Percentiles rank a stretch among this genome's conserved stretches.
Conservation (phyloP, 2,797 vertebrate genomes). For the Brotula barbata region DNA sequence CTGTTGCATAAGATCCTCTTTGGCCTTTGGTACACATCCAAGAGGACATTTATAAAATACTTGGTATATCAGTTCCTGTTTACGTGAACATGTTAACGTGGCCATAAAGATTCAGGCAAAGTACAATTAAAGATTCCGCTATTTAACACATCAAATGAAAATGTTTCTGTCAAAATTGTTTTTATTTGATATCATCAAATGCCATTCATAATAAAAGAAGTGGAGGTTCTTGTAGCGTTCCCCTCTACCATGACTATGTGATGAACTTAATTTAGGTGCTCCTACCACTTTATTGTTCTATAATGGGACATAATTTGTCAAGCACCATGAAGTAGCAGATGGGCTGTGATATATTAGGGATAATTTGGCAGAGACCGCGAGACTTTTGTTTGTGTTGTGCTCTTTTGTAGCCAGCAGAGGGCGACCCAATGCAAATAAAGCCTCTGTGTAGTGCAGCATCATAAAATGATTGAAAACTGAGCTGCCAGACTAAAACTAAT, state of each 20-base stretch:
- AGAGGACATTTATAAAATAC: not conserved
- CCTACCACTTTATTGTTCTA: too few relatives aligned
- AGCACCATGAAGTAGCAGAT: too few relatives aligned
- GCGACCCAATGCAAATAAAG: conserved; percentile 39
- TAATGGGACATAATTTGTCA: too few relatives aligned
- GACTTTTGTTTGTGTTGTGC: not conserved
- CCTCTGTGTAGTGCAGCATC: not conserved
- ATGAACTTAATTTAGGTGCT: too few relatives aligned
- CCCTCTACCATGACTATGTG: too few relatives aligned
- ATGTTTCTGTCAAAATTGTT: too few relatives aligned
- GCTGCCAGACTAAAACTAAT: not conserved
- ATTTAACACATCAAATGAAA: too few relatives aligned
- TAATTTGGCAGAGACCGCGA: not conserved
- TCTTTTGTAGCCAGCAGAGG: conserved; percentile 62
- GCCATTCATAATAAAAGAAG: too few relatives aligned
- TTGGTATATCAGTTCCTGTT: not conserved
- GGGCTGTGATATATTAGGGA: not conserved
- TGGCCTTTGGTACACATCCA: not conserved
- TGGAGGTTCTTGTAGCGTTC: too few relatives aligned
- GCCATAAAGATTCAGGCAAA: too few relatives aligned
- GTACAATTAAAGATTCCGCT: too few relatives aligned
- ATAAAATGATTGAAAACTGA: conserved; percentile 15
- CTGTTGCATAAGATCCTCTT: conserved; percentile 40
- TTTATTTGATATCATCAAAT: too few relatives aligned
- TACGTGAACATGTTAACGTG: not conserved